Conservation (phyloP, 2,797 vertebrate species). For the Falco biarmicus region DNA sequence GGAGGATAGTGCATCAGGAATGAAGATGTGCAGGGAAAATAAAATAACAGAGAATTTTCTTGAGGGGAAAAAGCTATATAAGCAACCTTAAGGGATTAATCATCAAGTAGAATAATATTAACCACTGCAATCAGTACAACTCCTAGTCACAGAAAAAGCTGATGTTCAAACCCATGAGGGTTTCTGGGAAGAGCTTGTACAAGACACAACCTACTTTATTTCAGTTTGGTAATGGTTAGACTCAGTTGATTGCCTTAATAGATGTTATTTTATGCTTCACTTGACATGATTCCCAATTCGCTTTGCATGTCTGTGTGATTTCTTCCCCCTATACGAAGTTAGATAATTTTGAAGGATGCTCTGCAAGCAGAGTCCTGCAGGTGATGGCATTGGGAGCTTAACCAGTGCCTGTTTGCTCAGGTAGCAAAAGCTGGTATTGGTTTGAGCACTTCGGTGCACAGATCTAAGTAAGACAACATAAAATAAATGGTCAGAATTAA, state of each 20-base stretch:
- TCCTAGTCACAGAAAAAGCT: neutral
- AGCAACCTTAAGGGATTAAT: neutral
- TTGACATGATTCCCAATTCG: neutral
- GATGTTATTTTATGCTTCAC: neutral
- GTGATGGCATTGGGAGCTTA: rapidly evolving
- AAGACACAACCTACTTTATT: neutral
- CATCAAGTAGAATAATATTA: neutral
- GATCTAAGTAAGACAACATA: neutral
- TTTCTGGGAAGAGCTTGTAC: neutral
- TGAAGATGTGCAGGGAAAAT: neutral
- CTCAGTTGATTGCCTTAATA: neutral
- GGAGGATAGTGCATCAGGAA: neutral
- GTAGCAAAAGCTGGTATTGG: neutral
- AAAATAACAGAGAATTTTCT: neutral
- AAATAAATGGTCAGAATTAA: neutral
- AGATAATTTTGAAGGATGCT: neutral
- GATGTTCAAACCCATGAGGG: neutral
- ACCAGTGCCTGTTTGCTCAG: neutral
- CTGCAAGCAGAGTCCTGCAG: neutral
- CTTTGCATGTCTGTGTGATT: neutral
- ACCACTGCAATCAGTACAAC: neutral
- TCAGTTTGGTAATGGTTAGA: neutral
- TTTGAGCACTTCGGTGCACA: neutral
- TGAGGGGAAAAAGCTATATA: neutral
- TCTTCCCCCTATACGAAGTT: neutral